Evolutionary conservation across 2,888 invertebrate genomes (phyloP).

Genomic region (Halictus quadricinctus): DNA sequence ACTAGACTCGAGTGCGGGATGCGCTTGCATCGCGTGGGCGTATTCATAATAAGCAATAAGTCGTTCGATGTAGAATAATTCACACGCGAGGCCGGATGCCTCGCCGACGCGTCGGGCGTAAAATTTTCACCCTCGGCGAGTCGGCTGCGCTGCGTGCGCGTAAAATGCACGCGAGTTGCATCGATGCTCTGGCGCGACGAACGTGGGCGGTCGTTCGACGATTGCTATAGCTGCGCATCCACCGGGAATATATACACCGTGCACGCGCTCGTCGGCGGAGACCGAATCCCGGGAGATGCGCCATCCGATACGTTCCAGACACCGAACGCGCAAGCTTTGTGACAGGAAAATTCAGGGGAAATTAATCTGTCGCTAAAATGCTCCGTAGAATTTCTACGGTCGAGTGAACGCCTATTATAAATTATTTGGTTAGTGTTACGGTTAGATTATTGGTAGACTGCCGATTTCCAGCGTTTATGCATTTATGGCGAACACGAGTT

Average conservation of each 20-base stretch:
- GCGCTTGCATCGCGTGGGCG: constrained; percentile 62
- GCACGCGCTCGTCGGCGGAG: constrained; percentile 4
- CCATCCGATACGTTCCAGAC: constrained; percentile 27
- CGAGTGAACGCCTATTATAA: background rate
- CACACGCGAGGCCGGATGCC: constrained; percentile 57
- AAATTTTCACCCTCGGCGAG: constrained; percentile 59
- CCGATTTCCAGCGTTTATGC: no score
- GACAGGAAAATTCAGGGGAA: constrained; percentile 40
- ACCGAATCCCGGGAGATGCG: constrained; percentile 40
- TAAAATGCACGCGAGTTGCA: constrained; percentile 40
- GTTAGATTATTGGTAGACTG: no score
- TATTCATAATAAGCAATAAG: constrained; percentile 76
- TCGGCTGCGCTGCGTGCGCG: constrained; percentile 31
- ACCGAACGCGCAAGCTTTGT: background rate
- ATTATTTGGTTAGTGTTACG: background rate
- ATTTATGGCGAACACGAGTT: no score
- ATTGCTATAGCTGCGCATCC: constrained; percentile 5
- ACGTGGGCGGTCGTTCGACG: constrained; percentile 52
- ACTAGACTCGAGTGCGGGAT: background rate
- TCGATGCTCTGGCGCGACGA: background rate
- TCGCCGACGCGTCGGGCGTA: constrained; percentile 61
- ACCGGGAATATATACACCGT: constrained; percentile 3
- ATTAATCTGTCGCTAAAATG: constrained; percentile 36
- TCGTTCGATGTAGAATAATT: constrained; percentile 70
- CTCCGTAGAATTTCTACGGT: background rate